Percentiles rank a stretch among this genome's conserved stretches.
Conservation (phyloP, 2,888 invertebrate species). For the Maniola hyperantus region DNA sequence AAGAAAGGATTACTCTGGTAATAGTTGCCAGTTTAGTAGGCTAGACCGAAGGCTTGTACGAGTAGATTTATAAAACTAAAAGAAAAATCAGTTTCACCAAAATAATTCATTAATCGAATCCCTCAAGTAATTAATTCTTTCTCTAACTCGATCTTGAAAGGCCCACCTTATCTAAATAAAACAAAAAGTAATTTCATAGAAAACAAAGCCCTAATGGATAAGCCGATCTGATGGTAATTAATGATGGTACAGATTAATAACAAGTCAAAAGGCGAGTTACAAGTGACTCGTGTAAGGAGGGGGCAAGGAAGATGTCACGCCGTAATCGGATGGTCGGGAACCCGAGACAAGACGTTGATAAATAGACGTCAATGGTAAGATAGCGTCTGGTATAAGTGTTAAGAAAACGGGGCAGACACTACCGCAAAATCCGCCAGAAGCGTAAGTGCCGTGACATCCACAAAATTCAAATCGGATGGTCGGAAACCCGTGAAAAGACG, state of each 20-base stretch:
- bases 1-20: no score
- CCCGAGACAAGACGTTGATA: conserved; percentile 70
- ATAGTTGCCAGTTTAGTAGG: no score
- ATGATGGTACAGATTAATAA: conserved; percentile 72
- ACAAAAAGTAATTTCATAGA: conserved; percentile 40
- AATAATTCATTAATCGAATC: conserved; percentile 3
- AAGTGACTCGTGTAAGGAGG: conserved; percentile 66
- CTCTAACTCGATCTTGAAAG: conserved; percentile 10
- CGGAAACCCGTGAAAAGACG: conserved; percentile 63
- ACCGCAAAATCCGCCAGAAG: no score
- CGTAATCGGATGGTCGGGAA: conserved; percentile 72
- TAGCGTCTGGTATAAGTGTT: conserved; percentile 25
- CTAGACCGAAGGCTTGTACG: no score
- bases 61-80: no score
- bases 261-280: conserved; percentile 76
- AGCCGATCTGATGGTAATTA: conserved; percentile 67
- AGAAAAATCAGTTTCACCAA: conserved; percentile 1
- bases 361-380: conserved; percentile 51
- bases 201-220: conserved; percentile 51
- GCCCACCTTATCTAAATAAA: conserved; percentile 34
- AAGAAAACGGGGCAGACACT: no score
- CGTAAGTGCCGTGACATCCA: no score
- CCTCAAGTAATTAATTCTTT: conserved; percentile 1
- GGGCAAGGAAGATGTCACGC: conserved; percentile 75
- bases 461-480: conserved; percentile 77